Evolutionary conservation across 2,888 invertebrate genomes (phyloP), one percentile per base, ranked within the genome.

Genomic region (Dynastes hyllus): DNA sequence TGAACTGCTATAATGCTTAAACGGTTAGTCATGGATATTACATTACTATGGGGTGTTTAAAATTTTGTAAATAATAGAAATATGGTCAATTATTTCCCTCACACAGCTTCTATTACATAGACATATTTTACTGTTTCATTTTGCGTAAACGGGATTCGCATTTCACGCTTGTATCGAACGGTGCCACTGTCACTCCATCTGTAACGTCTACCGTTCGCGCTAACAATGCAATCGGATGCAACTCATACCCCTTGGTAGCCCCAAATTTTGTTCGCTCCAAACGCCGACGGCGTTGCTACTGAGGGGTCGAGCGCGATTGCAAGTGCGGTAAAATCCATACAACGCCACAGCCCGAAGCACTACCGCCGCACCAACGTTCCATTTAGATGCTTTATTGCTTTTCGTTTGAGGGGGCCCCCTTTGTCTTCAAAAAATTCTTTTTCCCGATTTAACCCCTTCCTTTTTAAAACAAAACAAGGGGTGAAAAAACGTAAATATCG

Each of bases 131-230:
- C 8, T 22, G 55, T 85, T 86, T 85, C 85, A 86, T 86, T 86
- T 86, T 86, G 86, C 86, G 85, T 86, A 85, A 85, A 86, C 83
- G 84, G 22, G 27, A n/a, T 22, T 27, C 84, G 85, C 83, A 81
- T 83, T 80, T 85, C 84, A 85, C 22, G 69, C 9, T 13, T 51
- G 84, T 80, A 80, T 81, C 51, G 51, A 76, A 77, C 53, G 80
- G 80, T 85, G 84, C 85, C 84, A 84, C 71, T 81, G 83, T 83
- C 82, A 83, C 82, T 83, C 85, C 86, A 85, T 85, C 85, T 85
- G 85, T 85, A 85, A 85, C 86, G 84, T 83, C 83, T 69, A 51
- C 83, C 81, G 81, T 51, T 69, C 51, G n/a, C 69, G 69, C 27
- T 29, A 69, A 69, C 69, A 69, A 69, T 69, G 29, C 51, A 69